Conservation (phyloP, 2,888 invertebrate species). For the Mythimna albipuncta region DNA sequence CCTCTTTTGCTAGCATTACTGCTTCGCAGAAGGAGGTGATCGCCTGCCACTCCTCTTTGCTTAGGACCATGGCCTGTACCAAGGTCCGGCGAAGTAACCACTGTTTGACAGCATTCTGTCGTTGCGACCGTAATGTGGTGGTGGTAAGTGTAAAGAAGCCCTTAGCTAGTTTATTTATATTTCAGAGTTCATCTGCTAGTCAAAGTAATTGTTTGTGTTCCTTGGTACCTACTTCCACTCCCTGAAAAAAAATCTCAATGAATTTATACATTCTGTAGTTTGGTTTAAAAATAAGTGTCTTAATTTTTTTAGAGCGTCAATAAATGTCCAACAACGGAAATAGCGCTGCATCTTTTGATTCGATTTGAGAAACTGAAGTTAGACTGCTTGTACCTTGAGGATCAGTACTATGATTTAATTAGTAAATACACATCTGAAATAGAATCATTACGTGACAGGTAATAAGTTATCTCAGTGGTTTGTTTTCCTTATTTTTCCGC, state of each 20-base stretch:
- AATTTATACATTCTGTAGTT: not conserved
- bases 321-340: constrained; percentile 88
- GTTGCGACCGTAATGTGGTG: too few relatives aligned
- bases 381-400: constrained; percentile 93
- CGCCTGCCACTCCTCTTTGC: too few relatives aligned
- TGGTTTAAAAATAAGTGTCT: not conserved
- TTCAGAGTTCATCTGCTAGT: not conserved
- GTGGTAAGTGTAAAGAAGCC: too few relatives aligned
- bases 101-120: too few relatives aligned
- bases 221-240: not conserved
- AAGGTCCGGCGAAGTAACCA: too few relatives aligned
- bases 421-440: constrained; percentile 93
- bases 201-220: not conserved
- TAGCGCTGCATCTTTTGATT: constrained; percentile 85
- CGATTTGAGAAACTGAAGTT: constrained; percentile 94
- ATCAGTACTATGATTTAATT: constrained; percentile 94
- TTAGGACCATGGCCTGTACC: too few relatives aligned
- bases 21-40: too few relatives aligned
- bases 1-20: too few relatives aligned
- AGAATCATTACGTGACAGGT: constrained; percentile 92
- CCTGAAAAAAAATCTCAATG: not conserved
- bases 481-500: not conserved
- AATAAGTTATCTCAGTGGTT: not conserved
- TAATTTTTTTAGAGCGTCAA: constrained; percentile 81
- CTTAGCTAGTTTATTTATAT: not conserved